Conservation (phyloP, 2,113 vertebrate species). For the Grammomys surdaster region DNA sequence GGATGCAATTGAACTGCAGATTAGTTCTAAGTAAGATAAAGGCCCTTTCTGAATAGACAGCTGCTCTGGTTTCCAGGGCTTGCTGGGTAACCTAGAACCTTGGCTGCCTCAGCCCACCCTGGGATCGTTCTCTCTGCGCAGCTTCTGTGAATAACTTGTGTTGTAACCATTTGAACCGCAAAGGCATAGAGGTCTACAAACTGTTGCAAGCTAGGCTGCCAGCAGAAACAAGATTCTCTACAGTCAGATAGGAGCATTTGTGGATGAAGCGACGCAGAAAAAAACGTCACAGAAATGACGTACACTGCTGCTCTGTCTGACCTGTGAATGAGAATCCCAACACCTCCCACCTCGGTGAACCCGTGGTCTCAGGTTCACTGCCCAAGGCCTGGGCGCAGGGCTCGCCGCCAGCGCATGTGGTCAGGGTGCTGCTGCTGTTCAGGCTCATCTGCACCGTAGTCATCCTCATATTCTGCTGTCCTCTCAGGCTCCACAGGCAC, state of each 20-base stretch:
- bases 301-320: slow-evolving; percentile 67
- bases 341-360: slow-evolving; percentile 50
- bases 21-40: slow-evolving; percentile 77
- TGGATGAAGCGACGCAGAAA: slow-evolving; percentile 63
- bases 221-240: slow-evolving; percentile 76
- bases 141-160: slow-evolving; percentile 82
- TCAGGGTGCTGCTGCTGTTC: slow-evolving; percentile 85
- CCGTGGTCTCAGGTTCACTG: slow-evolving; percentile 40
- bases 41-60: slow-evolving; percentile 75
- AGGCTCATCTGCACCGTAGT: slow-evolving; percentile 92
- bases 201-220: slow-evolving; percentile 70
- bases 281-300: slow-evolving; percentile 48
- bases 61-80: slow-evolving; percentile 71
- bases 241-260: slow-evolving; percentile 60
- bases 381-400: neutral
- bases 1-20: slow-evolving; percentile 80
- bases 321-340: slow-evolving; percentile 79
- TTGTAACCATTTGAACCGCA: slow-evolving; percentile 85
- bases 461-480: slow-evolving; percentile 92
- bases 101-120: slow-evolving; percentile 74
- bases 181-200: slow-evolving; percentile 73
- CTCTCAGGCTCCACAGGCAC: slow-evolving; percentile 89
- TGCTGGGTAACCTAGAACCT: slow-evolving; percentile 64
- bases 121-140: slow-evolving; percentile 71
- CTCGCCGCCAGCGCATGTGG: slow-evolving; percentile 86